A percentile compares a stretch with the other conserved stretches of the same genome.
Evolutionary conservation across 2,888 invertebrate species (phyloP).

Genomic region (Aphrophora alni): DNA sequence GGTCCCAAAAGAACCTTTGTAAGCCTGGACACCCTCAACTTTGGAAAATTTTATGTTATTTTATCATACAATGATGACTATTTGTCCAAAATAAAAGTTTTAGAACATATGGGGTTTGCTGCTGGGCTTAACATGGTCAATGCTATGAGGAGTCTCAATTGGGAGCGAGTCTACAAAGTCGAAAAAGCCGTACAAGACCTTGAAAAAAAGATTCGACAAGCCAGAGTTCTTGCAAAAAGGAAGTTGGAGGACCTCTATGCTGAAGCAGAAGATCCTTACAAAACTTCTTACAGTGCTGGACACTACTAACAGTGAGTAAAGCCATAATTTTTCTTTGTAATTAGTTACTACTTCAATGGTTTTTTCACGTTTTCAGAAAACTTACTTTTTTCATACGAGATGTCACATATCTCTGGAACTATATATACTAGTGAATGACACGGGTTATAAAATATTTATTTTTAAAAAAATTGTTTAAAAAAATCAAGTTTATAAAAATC

Average conservation of each 20-base stretch:
- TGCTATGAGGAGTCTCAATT: neutral
- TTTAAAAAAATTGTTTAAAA: too few species aligned
- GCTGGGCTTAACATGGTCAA: slow-evolving; percentile 10
- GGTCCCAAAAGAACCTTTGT: slow-evolving; percentile 37
- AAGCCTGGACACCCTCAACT: slow-evolving; percentile 13
- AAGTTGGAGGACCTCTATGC: neutral
- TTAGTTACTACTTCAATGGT: neutral
- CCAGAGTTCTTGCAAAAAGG: neutral
- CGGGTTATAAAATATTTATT: too few species aligned
- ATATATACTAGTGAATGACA: too few species aligned
- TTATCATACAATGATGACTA: slow-evolving; percentile 9
- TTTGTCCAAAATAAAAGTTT: slow-evolving; percentile 13
- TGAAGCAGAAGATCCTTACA: neutral
- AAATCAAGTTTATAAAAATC: too few species aligned
- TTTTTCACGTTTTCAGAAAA: neutral
- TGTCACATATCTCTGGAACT: neutral
- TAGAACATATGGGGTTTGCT: neutral
- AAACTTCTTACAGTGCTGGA: neutral
- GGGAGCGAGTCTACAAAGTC: neutral
- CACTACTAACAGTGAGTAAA: neutral
- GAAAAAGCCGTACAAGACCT: neutral
- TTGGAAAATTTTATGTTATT: slow-evolving; percentile 33
- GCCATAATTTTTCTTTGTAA: neutral
- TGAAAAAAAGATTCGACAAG: neutral
- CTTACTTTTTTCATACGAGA: neutral